Evolutionary conservation across 2,888 invertebrate species (phyloP).

Genomic region (Druceiella hillmani): DNA sequence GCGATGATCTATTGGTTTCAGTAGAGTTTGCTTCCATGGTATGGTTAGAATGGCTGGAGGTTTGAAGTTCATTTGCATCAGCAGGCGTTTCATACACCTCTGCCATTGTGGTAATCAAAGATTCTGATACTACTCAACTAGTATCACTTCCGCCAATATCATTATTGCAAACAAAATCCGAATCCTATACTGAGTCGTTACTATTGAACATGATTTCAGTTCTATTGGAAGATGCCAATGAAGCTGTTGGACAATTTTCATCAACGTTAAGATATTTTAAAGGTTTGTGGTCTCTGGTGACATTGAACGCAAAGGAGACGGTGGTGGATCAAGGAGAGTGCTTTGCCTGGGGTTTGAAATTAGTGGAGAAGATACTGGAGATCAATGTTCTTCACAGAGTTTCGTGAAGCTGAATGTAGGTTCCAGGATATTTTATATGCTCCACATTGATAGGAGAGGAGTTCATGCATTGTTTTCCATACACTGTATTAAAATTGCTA

Average conservation of each 20-base stretch:
- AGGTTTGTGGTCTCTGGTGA: conserved; percentile 1
- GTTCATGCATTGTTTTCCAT: conserved; percentile 1
- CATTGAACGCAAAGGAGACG: too few relatives aligned
- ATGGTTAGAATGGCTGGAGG: too few relatives aligned
- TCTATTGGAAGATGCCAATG: conserved; percentile 1
- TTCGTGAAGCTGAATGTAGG: too few relatives aligned
- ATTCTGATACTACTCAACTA: conserved; percentile 2
- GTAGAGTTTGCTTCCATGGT: too few relatives aligned
- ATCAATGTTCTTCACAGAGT: too few relatives aligned
- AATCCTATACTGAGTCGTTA: conserved; percentile 1
- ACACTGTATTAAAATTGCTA: conserved; percentile 1
- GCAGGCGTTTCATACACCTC: conserved; percentile 3
- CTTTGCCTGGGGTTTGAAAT: neutral
- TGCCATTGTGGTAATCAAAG: conserved; percentile 2
- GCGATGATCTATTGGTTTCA: conserved; percentile 6
- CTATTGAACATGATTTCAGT: conserved; percentile 2
- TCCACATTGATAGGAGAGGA: conserved; percentile 1
- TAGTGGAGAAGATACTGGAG: conserved; percentile 1
- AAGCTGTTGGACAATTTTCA: neutral
- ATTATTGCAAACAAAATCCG: conserved; percentile 1
- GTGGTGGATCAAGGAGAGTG: neutral
- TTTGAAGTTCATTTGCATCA: too few relatives aligned
- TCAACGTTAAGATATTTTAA: conserved; percentile 1
- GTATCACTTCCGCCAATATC: neutral
- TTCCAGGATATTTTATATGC: neutral